phyloP scores from a whole-genome alignment of 2,888 invertebrate species.

The Diarsia rubi region DNA sequence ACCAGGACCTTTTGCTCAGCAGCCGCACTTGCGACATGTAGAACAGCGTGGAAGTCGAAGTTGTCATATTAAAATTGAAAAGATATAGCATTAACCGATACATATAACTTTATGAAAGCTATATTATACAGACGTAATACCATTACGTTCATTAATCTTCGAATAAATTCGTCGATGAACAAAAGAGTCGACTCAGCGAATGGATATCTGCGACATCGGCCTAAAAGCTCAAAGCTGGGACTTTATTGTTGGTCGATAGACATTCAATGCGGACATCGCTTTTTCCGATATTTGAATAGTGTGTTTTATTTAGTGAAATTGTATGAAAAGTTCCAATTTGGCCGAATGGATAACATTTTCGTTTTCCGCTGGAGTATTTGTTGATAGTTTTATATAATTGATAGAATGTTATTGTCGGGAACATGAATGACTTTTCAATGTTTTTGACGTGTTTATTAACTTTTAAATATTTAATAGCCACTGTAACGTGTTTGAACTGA shows the following conservation, averaged over 20 bases:
- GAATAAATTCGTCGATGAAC: constrained; percentile 61
- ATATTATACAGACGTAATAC: constrained; percentile 46
- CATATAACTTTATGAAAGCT: constrained; percentile 15
- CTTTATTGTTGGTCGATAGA: constrained; percentile 64
- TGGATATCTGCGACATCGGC: constrained; percentile 64
- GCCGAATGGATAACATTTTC: constrained; percentile 23
- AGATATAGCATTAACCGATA: constrained; percentile 13
- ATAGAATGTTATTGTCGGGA: constrained; percentile 5
- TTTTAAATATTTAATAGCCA: not conserved
- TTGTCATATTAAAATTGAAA: not conserved
- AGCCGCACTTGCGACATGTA: too few species aligned
- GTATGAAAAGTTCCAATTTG: constrained; percentile 41
- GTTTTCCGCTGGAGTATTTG: constrained; percentile 14
- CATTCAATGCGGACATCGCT: constrained; percentile 41
- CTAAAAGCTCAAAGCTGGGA: constrained; percentile 59
- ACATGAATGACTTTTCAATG: constrained; percentile 15
- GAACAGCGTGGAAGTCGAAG: too few species aligned
- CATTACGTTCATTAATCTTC: constrained; percentile 64
- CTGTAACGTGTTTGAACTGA: not conserved
- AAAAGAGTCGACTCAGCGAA: constrained; percentile 62
- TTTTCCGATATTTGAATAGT: constrained; percentile 58
- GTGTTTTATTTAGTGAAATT: constrained; percentile 33
- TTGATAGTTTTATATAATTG: constrained; percentile 13
- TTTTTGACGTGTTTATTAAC: not conserved
- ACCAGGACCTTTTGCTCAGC: too few species aligned